phyloP scores from a whole-genome alignment of 2,113 vertebrate genomes.

The Austrofundulus limnaeus region DNA sequence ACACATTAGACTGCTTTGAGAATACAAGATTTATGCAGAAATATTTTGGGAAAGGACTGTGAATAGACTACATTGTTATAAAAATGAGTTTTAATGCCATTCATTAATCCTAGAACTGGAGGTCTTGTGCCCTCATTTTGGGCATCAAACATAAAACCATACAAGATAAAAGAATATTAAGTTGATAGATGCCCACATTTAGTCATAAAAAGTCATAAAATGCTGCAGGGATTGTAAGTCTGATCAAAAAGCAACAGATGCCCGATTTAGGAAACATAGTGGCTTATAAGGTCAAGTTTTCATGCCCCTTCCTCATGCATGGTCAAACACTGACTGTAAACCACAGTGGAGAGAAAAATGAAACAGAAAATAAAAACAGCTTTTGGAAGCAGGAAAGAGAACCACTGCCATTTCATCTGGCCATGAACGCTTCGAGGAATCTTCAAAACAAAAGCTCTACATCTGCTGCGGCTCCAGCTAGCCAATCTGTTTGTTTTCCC shows the following conservation, averaged over 20 bases:
- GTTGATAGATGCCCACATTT: neutral
- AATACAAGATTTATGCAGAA: neutral
- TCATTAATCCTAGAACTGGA: neutral
- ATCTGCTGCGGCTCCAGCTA: neutral
- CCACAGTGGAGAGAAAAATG: neutral
- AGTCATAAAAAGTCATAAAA: neutral
- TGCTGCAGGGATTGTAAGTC: neutral
- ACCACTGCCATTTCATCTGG: neutral
- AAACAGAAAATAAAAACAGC: neutral
- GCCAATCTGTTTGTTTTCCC: no score
- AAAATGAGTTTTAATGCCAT: neutral
- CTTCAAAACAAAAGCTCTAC: neutral
- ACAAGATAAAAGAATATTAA: neutral
- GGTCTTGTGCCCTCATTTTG: neutral
- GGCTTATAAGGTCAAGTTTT: neutral
- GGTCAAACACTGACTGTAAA: neutral
- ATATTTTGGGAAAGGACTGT: neutral
- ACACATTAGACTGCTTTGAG: slow-evolving; percentile 2
- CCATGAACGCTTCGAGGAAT: neutral
- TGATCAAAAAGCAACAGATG: neutral
- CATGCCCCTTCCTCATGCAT: neutral
- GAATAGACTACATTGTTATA: neutral
- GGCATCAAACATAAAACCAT: neutral
- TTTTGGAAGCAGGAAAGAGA: neutral
- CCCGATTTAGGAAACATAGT: neutral